Evolutionary conservation across 1,140 invertebrate species (phyloP), one percentile per base, ranked within the genome.

Genomic region (Patella vulgata): DNA sequence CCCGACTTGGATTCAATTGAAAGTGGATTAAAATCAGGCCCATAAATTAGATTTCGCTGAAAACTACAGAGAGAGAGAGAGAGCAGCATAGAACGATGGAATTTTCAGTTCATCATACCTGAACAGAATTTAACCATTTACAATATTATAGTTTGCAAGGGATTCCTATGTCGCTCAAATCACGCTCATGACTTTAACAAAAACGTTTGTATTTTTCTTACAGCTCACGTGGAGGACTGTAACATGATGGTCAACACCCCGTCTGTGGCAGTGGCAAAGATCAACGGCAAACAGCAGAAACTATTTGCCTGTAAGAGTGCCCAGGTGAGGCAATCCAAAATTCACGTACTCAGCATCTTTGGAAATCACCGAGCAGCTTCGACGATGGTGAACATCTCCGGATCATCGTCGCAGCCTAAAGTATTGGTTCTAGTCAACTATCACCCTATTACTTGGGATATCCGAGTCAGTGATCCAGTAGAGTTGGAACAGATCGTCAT

Each of bases 281-380:
- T 59, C 2, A 30, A 40, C 8, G 58, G 58, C 25, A 25, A 28
- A 51, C 28, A 27, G 21, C 47, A 59, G 36, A 51, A 33, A 14
- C 40, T 36, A 2, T 59, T 51, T 39, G 17, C 31, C 12, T 59
- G 58, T 47, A 46, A 23, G 11, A 19, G 36, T 2, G 30, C 36
- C 40, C 33, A 40, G 33, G 12, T 25, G 33, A 3, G 4, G 3
- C 23, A 51, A n/a, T 27, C 2, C 21, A 19, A 31, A 14, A 36
- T 52, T 23, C 33, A 59, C 58, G 58, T 59, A 28, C 14, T 59
- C 31, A 59, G 58, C 36, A 59, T 59, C 4, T 59, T 59, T 17
- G 58, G 58, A 46, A 59, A 59, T 30, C 58, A 59, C 27, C 11
- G 48, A 19, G 19, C 58, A 1, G 1, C 23, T 1, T n/a, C 47